Evolutionary conservation across 2,888 invertebrate species (phyloP), one percentile per base, ranked within the genome.

Genomic region (Erebia aethiops): DNA sequence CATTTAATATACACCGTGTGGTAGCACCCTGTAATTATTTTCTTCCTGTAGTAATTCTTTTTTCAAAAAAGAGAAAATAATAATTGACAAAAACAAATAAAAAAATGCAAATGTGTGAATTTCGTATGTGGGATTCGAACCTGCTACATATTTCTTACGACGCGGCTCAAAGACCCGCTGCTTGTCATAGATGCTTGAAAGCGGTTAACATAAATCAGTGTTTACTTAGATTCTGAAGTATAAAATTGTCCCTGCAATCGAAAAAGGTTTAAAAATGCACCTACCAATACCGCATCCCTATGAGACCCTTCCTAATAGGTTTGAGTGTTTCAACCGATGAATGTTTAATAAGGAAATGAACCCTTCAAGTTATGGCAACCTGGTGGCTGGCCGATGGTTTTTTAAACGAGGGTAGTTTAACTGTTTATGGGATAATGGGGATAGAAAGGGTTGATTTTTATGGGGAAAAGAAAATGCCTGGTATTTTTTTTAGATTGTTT

Each of bases 301-400:
- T 64, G 82, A 83, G 85, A 81, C 76, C 75, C 76, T 73, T 78
- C 81, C 82, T 87, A 87, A 88, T 87, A 87, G 89, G 84, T 80
- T 86, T 84, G 87, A 89, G 88, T 88, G 89, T 88, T 89, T 86
- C 82, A 77, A 79, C 83, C 84, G 85, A 90, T 92, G 89, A 90
- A 92, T 92, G 83, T 80, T 84, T 90, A 87, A 92, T 87, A 82
- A 82, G 79, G 76, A 76, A 82, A 82, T 84, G 83, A 87, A 89
- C 89, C 91, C 90, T 89, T 86, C 86, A 81, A 83, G 78, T 85
- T 84, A 83, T 81, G 79, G 80, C 75, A 75, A 69, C 75, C 77
- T 77, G 75, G 77, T 78, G 69, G 69, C 73, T 67, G 74, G 66
- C 74, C 72, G 72, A 72, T 70, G 70, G 69, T 71, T 74, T 76